Conservation (phyloP, 2,888 invertebrate genomes). For the Choreutis nemorana region DNA sequence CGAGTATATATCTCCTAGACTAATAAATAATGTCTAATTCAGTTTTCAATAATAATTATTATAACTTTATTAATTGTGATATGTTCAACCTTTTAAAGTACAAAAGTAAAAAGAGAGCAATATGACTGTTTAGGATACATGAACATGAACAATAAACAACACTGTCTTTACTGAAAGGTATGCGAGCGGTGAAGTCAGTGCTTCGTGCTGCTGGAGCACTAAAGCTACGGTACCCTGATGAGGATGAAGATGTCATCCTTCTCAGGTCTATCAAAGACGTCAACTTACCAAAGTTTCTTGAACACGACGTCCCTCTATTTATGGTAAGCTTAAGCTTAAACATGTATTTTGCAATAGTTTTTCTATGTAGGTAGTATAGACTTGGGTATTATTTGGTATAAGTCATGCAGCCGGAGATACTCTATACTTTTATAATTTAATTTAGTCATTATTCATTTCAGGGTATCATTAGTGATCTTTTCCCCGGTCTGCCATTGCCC, state of each 20-base stretch:
- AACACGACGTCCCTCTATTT: slow-evolving; percentile 88
- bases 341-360: neutral
- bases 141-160: neutral
- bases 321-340: slow-evolving; percentile 53
- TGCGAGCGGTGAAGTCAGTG: slow-evolving; percentile 96
- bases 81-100: too few species aligned
- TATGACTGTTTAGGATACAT: too few species aligned
- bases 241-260: slow-evolving; percentile 86
- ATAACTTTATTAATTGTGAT: too few species aligned
- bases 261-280: slow-evolving; percentile 93
- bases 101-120: too few species aligned
- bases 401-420: neutral
- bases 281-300: slow-evolving; percentile 92
- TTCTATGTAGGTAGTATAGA: neutral
- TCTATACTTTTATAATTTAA: neutral
- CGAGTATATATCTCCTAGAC: too few species aligned
- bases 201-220: slow-evolving; percentile 90
- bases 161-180: slow-evolving; percentile 69
- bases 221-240: slow-evolving; percentile 87
- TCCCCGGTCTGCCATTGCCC: slow-evolving; percentile 84
- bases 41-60: too few species aligned
- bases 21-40: too few species aligned
- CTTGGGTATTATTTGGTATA: neutral
- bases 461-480: slow-evolving; percentile 93
- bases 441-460: slow-evolving; percentile 43